Percentiles rank a stretch among this genome's conserved stretches.
These are phyloP conservation scores for Epizoanthus rinbou DNA, from an alignment of 92 coral and sea anemone species.

Conservation along the genomic window DNA sequence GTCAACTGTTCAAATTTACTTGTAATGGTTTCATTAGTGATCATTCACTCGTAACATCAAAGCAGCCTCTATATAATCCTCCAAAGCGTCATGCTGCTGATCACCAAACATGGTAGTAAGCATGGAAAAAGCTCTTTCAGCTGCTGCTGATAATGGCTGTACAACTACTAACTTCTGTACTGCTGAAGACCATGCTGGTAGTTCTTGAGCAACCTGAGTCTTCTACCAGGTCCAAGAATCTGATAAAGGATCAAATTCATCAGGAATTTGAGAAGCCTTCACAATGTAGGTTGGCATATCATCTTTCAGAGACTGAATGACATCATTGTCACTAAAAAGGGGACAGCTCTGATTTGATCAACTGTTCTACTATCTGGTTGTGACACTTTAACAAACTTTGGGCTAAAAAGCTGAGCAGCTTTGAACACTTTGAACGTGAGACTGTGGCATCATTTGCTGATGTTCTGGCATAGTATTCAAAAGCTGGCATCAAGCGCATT, in stretches of 20 bases:
- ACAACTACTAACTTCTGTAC: conserved; percentile 48
- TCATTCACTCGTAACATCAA: background rate
- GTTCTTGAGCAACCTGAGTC: conserved; percentile 43
- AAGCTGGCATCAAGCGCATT: conserved; percentile 31
- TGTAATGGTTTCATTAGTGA: conserved; percentile 10
- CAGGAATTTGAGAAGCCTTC: conserved; percentile 41
- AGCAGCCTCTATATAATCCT: conserved; percentile 44
- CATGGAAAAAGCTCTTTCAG: conserved; percentile 36
- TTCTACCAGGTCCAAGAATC: conserved; percentile 54
- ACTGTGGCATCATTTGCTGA: conserved; percentile 42
- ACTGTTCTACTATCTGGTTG: conserved; percentile 40
- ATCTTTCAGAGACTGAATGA: conserved; percentile 47
- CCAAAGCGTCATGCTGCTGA: conserved; percentile 44
- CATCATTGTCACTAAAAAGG: conserved; percentile 33
- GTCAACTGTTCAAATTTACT: background rate
- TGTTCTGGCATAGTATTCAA: conserved; percentile 35
- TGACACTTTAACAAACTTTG: conserved; percentile 35
- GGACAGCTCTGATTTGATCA: conserved; percentile 34
- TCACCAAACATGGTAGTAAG: conserved; percentile 36
- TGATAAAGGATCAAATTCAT: conserved; percentile 49
- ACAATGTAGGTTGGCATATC: conserved; percentile 48
- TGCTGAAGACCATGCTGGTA: conserved; percentile 59
- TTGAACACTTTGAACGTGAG: conserved; percentile 31
- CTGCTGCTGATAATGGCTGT: conserved; percentile 54
- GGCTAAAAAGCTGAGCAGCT: conserved; percentile 50